These are phyloP conservation scores for Gobio gobio DNA, from an alignment of 2,113 vertebrate species.

Conservation along the genomic window DNA sequence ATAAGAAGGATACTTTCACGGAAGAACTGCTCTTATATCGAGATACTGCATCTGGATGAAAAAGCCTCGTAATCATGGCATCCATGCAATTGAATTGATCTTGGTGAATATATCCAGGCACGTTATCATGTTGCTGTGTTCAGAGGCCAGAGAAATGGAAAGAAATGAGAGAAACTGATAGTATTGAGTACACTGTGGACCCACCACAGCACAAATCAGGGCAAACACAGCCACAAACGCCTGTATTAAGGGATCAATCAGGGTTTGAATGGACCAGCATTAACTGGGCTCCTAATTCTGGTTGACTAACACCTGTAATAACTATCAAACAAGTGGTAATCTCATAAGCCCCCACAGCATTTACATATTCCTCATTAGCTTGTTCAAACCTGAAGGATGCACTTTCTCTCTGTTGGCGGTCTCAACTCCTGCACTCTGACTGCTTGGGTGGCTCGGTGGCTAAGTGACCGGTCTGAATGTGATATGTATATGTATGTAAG, in stretches of 20 bases:
- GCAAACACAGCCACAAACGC: constrained; percentile 70
- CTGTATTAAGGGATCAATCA: constrained; percentile 67
- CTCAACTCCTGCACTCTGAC: constrained; percentile 72
- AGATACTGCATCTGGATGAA: neutral
- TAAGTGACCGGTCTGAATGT: constrained; percentile 81
- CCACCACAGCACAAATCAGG: constrained; percentile 78
- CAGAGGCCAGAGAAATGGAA: neutral
- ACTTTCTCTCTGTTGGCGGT: constrained; percentile 78
- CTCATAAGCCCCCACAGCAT: constrained; percentile 83
- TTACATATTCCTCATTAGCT: constrained; percentile 89
- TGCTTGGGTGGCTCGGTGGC: constrained; percentile 94
- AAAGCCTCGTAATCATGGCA: neutral
- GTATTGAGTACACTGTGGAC: constrained; percentile 65
- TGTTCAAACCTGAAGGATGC: constrained; percentile 81
- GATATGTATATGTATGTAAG: constrained; percentile 86
- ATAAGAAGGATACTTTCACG: neutral
- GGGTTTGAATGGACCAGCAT: constrained; percentile 75
- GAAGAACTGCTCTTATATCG: neutral
- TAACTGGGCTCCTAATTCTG: constrained; percentile 72
- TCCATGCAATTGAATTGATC: neutral
- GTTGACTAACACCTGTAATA: constrained; percentile 88
- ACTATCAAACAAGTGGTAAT: constrained; percentile 84
- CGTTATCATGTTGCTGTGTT: neutral
- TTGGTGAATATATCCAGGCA: neutral
- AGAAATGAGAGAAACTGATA: neutral